Base-by-base conservation (phyloP, 2,888 invertebrate species). In the Mallateleia sp. region DNA sequence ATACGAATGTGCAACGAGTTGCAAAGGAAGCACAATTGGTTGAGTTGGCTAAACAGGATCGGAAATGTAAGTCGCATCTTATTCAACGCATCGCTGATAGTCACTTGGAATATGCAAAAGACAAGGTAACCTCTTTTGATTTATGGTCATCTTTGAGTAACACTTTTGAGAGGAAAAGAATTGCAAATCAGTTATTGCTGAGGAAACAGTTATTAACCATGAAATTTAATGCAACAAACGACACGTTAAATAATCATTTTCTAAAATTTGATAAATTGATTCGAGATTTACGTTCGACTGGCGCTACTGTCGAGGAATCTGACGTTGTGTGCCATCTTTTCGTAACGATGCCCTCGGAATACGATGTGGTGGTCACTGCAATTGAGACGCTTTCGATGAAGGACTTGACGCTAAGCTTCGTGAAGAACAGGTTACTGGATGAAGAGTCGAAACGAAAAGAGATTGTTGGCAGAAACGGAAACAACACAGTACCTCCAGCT, bases 91-190 rank as follows among this genome's bases (percentile, higher is more conserved):
- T 91, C 25, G 88, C 91, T 7, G 91, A 92, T 66, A 91, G 84
- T 62, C 91, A 92, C 50, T 77, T 92, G 62, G 92, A 92, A 81
- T 93, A 91, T 47, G 90, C 88, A 3, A 91, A 91, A 77, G 91
- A 92, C 20, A 84, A 88, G 56, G 72, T 69, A 42, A 91, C 88
- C 5, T 87, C 91, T 22, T 89, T 89, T 62, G 88, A 91, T 14
- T 85, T 91, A 22, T 92, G 90, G 91, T 71, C 74, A 62, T 54
- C 69, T 5, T 62, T 91, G 34, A 67, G 64, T 47, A 38, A 67
- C 8, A 90, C 88, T 11, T 91, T 91, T 83, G 88, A 89, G 45
- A 42, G 90, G 18, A 89, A 87, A 85, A 89, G 67, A 28, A 52
- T 67, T 32, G 52, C 52, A 20, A 67, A 14, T 52, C 67, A 67